phyloP scores from a whole-genome alignment of 2,797 vertebrate species.

The Eurystomus glaucurus region DNA sequence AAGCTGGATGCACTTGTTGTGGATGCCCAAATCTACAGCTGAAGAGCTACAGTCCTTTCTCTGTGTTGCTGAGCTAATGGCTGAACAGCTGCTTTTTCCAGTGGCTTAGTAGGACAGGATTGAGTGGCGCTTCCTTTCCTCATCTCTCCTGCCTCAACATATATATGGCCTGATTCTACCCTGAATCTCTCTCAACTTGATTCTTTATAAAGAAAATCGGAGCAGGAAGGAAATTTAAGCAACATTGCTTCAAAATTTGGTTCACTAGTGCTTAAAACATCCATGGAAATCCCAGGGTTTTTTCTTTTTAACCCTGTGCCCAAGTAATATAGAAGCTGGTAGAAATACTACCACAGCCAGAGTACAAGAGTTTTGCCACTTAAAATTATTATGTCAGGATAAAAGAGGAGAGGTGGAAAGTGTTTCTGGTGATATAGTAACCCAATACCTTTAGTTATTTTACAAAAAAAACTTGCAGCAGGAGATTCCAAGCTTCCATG shows the following conservation, averaged over 20 bases:
- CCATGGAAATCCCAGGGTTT: neutral
- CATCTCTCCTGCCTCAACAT: neutral
- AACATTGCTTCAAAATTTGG: neutral
- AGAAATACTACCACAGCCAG: neutral
- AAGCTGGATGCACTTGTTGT: neutral
- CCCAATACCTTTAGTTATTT: neutral
- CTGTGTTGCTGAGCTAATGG: neutral
- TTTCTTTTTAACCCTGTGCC: rapidly evolving
- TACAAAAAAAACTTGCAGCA: neutral
- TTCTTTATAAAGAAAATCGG: neutral
- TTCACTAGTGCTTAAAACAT: neutral
- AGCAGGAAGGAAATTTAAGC: neutral
- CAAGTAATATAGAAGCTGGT: neutral
- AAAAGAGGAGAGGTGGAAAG: neutral
- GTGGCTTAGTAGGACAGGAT: neutral
- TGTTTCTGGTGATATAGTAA: neutral
- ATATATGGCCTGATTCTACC: rapidly evolving
- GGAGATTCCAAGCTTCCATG: neutral
- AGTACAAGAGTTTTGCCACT: neutral
- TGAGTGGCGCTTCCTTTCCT: neutral
- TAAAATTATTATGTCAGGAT: neutral
- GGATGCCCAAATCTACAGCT: neutral
- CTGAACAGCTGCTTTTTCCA: neutral
- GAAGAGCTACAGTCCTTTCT: neutral
- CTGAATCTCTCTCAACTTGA: neutral